Base-by-base conservation (phyloP, 2,888 invertebrate species). In the Scaptomyza polygonia region DNA sequence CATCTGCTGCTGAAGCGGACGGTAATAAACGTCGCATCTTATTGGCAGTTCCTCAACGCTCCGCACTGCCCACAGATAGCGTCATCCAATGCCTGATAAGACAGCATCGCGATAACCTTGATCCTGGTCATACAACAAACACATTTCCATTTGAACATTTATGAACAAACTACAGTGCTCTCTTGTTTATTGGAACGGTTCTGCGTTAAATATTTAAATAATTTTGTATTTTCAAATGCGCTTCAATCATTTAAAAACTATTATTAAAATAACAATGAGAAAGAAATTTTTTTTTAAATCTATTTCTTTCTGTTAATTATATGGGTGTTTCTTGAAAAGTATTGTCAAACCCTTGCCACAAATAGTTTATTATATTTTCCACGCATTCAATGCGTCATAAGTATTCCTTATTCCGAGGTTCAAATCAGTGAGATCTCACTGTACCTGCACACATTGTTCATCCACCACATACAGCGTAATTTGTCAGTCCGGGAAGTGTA, bases 41-140 rank as follows among this genome's bases (percentile, higher is more conserved):
- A 49, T 51, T 43, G 42, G 3, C 66, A 45, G n/a, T 57, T 51
- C 43, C 51, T 48, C 68, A 9, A 12, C 51, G 11, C 32, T 1
- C 30, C 44, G 29, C 39, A 5, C 34, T 14, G 30, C 47, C 54
- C 21, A 14, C 49, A 32, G 47, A 45, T 47, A 65, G 47, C 14
- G 9, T 34, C 53, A 14, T 29, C 56, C 25, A 14, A 39, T 30
- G 25, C 21, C 54, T 72, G 73, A 73, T 73, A 73, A 72, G 47
- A n/a, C 7, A 8, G 11, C 14, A 21, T 54, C 52, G 64, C 53
- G 81, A 80, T 80, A 81, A 80, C 80, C 80, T 80, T 80, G 80
- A 86, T 80, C 78, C 80, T 80, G 81, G 56, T 58, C 56, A 40
- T 7, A 36, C 14, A 25, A 30, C 14, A 21, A 4, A 39, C 3